These are phyloP conservation scores for Pyrgus malvae DNA, from an alignment of 2,888 invertebrate genomes.

Conservation along the genomic window DNA sequence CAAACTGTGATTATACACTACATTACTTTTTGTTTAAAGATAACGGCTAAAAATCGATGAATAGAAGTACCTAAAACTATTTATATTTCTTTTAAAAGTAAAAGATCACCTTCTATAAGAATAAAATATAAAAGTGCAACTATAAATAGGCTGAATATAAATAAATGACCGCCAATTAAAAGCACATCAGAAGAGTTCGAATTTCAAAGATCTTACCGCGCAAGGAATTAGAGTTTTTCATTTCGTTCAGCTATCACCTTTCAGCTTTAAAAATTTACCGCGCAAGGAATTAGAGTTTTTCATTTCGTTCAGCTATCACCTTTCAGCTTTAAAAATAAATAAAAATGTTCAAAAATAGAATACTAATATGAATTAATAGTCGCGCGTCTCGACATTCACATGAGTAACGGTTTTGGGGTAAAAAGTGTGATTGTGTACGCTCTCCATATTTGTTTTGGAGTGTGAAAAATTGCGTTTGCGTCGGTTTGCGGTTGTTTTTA, in stretches of 20 bases:
- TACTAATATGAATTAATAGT: constrained; percentile 71
- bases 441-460: constrained; percentile 69
- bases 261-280: constrained; percentile 39
- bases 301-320: constrained; percentile 45
- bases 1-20: too few relatives aligned
- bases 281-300: constrained; percentile 58
- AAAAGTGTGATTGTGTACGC: constrained; percentile 57
- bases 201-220: constrained; percentile 57
- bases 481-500: constrained; percentile 72
- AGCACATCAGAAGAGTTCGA: constrained; percentile 46
- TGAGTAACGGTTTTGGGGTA: constrained; percentile 38
- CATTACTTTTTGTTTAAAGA: too few relatives aligned
- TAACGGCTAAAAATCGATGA: too few relatives aligned
- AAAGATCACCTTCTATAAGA: too few relatives aligned
- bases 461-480: constrained; percentile 77
- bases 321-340: constrained; percentile 35
- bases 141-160: constrained; percentile 11
- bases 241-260: constrained; percentile 42
- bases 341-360: constrained; percentile 55
- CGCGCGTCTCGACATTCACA: constrained; percentile 46
- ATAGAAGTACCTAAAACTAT: too few relatives aligned
- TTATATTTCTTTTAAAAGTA: too few relatives aligned
- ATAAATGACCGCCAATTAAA: constrained; percentile 33
- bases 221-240: constrained; percentile 63
- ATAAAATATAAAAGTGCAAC: too few relatives aligned